Conservation (phyloP, 2,888 invertebrate genomes). For the Galeopsomyia nigrocyanea region DNA sequence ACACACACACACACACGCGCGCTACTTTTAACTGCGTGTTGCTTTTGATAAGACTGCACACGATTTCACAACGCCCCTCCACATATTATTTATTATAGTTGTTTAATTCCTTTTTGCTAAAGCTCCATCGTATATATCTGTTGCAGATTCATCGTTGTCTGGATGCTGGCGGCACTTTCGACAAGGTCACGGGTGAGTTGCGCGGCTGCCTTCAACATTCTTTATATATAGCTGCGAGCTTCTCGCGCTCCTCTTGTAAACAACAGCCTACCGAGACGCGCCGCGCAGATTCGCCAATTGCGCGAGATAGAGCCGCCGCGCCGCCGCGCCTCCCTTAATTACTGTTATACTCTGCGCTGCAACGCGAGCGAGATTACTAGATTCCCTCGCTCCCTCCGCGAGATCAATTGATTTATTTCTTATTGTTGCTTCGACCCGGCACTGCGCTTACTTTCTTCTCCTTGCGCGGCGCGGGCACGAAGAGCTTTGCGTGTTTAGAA, state of each 20-base stretch:
- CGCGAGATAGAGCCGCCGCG: neutral
- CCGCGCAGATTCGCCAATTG: neutral
- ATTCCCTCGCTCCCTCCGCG: too few species aligned
- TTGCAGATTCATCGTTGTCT: constrained; percentile 62
- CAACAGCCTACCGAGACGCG: too few species aligned
- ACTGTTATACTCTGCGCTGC: neutral
- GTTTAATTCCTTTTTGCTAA: too few species aligned
- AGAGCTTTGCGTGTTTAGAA: too few species aligned
- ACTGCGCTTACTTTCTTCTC: too few species aligned
- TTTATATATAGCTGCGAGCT: neutral
- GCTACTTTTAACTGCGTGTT: too few species aligned
- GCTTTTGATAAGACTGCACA: neutral
- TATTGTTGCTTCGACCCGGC: neutral
- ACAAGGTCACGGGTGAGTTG: constrained; percentile 59
- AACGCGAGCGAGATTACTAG: too few species aligned
- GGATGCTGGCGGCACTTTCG: constrained; percentile 58
- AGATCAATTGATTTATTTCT: constrained; percentile 14
- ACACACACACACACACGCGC: too few species aligned
- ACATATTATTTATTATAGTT: neutral
- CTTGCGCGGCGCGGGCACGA: too few species aligned
- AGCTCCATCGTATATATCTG: constrained; percentile 44
- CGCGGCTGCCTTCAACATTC: neutral
- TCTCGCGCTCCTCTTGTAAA: too few species aligned
- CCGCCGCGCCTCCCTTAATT: constrained; percentile 1
- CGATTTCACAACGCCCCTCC: neutral